phyloP scores from a whole-genome alignment of 2,113 vertebrate genomes.

The Varanus salvator region DNA sequence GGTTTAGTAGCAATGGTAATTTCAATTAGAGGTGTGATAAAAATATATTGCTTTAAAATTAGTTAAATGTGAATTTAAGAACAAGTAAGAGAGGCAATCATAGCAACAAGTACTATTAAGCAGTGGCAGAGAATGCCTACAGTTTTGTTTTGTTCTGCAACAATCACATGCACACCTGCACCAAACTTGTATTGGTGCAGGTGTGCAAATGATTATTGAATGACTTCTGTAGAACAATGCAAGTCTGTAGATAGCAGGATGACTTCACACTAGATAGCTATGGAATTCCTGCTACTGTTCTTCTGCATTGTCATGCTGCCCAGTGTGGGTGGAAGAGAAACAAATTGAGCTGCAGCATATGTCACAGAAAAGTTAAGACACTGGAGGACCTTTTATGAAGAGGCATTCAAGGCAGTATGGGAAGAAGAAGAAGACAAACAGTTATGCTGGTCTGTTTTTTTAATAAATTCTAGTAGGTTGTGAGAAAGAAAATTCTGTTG shows the following conservation, averaged over 20 bases:
- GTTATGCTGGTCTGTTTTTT: not conserved
- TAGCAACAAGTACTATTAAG: not conserved
- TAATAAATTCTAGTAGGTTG: not conserved
- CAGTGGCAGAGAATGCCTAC: not conserved
- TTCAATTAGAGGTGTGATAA: not conserved
- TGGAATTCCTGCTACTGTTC: not conserved
- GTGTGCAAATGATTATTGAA: not conserved
- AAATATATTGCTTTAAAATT: not conserved
- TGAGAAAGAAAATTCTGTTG: not conserved
- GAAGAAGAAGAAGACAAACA: not conserved
- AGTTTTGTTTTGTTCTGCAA: not conserved
- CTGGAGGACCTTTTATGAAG: not conserved
- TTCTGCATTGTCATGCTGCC: not conserved
- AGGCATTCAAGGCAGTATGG: not conserved
- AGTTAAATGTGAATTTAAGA: constrained; percentile 1
- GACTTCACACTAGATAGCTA: not conserved
- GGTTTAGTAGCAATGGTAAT: not conserved
- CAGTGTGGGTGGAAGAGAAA: not conserved
- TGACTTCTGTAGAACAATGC: not conserved
- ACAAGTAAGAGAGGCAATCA: not conserved
- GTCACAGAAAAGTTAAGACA: not conserved
- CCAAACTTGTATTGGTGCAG: not conserved
- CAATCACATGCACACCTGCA: not conserved
- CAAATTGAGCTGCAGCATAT: not conserved
- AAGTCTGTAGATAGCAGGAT: not conserved